These are phyloP conservation scores for Corythoichthys haematopterus DNA, from an alignment of 2,113 vertebrate species.

Conservation along the genomic window DNA sequence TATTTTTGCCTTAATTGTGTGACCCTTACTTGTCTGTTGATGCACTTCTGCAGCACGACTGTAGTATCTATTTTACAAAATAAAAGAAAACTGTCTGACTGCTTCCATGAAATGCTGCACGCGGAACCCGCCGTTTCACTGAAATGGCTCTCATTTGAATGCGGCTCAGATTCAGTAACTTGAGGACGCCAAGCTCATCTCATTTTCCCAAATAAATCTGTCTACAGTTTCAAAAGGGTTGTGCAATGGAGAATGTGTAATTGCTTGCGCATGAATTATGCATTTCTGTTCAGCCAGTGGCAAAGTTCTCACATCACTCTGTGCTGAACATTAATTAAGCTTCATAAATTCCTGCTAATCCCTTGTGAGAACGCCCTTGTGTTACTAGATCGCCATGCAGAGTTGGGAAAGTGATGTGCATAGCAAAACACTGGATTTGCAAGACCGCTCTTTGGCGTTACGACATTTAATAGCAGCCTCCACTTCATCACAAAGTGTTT, in stretches of 20 bases:
- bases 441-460: not conserved
- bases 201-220: slow-evolving; percentile 59
- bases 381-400: not conserved
- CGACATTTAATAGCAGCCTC: not conserved
- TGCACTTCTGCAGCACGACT: not conserved
- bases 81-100: not conserved
- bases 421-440: not conserved
- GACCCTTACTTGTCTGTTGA: slow-evolving; percentile 10
- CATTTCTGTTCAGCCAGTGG: slow-evolving; percentile 59
- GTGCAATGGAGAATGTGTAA: slow-evolving; percentile 67
- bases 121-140: too few relatives aligned
- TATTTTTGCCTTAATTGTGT: slow-evolving; percentile 45
- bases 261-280: slow-evolving; percentile 69
- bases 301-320: slow-evolving; percentile 62
- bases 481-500: not conserved
- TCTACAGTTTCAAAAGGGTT: slow-evolving; percentile 60
- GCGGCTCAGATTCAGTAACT: slow-evolving; percentile 55
- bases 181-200: slow-evolving; percentile 51
- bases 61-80: slow-evolving; percentile 6
- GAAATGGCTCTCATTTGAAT: slow-evolving; percentile 19
- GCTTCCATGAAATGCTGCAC: not conserved
- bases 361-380: slow-evolving; percentile 44
- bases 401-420: not conserved
- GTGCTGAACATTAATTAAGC: slow-evolving; percentile 73
- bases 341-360: slow-evolving; percentile 57